These are phyloP conservation scores for Trachelus troglodyta DNA, from an alignment of 2,888 invertebrate species.

Conservation along the genomic window DNA sequence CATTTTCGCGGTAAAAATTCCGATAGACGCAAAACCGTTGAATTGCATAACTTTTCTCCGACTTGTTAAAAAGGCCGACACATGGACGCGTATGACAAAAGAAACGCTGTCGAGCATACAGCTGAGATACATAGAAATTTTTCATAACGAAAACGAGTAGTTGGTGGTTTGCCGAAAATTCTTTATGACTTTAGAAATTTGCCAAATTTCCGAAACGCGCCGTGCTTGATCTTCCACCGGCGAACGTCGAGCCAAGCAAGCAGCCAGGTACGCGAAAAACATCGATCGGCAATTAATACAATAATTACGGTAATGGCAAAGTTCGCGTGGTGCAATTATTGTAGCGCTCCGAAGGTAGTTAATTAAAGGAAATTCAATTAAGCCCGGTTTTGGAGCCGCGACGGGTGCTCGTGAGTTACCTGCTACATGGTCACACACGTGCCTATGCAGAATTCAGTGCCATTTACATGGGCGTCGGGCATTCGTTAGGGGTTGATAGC, in stretches of 20 bases:
- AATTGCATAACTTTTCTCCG: background rate
- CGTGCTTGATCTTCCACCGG: no score
- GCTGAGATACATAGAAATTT: background rate
- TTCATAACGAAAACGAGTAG: background rate
- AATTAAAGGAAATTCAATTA: slow-evolving; percentile 52
- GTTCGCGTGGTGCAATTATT: slow-evolving; percentile 50
- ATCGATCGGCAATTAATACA: slow-evolving; percentile 35
- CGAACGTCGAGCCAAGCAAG: background rate
- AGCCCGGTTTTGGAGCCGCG: slow-evolving; percentile 39
- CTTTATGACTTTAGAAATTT: background rate
- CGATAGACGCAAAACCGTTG: background rate
- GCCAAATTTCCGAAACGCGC: background rate
- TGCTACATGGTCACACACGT: background rate
- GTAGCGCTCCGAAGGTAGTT: slow-evolving; percentile 42
- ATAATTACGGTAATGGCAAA: slow-evolving; percentile 49
- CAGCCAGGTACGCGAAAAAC: background rate
- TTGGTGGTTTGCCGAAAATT: background rate
- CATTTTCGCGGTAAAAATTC: background rate
- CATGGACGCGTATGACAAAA: background rate
- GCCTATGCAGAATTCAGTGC: background rate
- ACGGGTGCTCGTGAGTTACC: slow-evolving; percentile 12
- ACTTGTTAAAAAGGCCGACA: background rate
- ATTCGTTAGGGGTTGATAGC: background rate
- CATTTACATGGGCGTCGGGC: background rate
- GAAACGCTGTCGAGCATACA: background rate